phyloP scores from a whole-genome alignment of 2,888 invertebrate species.

The Trachelus troglodyta region DNA sequence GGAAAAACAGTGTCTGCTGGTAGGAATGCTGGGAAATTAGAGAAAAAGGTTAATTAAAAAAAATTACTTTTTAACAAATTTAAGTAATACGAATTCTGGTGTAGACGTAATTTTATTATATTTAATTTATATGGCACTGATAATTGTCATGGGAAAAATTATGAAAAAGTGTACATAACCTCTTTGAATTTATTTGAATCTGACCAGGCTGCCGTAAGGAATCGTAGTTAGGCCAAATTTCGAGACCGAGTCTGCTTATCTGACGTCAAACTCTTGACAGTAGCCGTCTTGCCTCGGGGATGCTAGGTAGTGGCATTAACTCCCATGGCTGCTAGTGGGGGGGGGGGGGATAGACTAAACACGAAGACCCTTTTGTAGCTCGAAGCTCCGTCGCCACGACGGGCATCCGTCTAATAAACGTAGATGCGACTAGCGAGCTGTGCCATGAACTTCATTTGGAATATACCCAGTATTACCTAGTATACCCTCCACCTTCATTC shows the following conservation, averaged over 20 bases:
- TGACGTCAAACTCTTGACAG: not conserved
- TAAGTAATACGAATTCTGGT: too few relatives aligned
- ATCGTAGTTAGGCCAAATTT: not conserved
- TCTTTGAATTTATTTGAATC: not conserved
- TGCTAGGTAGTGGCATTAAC: not conserved
- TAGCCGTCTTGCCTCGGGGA: not conserved
- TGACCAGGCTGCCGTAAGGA: not conserved
- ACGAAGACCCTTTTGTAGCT: not conserved
- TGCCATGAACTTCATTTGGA: not conserved
- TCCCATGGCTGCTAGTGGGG: not conserved
- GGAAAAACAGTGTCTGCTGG: not conserved
- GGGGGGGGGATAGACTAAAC: not conserved
- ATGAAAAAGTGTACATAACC: not conserved
- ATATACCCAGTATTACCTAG: not conserved
- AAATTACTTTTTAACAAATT: too few relatives aligned
- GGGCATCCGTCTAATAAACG: not conserved
- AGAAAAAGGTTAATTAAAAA: not conserved
- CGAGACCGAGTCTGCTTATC: not conserved
- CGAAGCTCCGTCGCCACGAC: not conserved
- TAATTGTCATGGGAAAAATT: not conserved
- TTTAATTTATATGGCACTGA: not conserved
- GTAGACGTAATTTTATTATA: not conserved
- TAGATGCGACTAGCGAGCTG: not conserved
- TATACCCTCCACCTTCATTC: not conserved
- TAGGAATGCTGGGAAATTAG: not conserved